Evolutionary conservation across 2,888 invertebrate genomes (phyloP).

Genomic region (Dolichopus griseipennis): DNA sequence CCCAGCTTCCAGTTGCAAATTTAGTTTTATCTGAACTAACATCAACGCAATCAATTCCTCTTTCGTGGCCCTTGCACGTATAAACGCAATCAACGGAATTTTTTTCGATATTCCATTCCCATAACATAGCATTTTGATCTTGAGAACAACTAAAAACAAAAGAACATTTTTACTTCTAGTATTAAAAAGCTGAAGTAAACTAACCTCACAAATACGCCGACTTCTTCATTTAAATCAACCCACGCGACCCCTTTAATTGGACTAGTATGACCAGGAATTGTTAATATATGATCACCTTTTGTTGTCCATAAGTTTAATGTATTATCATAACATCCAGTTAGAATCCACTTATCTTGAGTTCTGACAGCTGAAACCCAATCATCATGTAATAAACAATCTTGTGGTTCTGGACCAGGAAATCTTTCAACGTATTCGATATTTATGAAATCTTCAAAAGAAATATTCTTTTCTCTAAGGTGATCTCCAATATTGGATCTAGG

Average conservation of each 20-base stretch:
- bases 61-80: conserved; percentile 82
- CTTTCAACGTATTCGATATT: conserved; percentile 87
- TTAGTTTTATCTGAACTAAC: conserved; percentile 57
- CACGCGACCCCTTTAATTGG: conserved; percentile 83
- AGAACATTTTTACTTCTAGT: background rate
- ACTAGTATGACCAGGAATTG: conserved; percentile 77
- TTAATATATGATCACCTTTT: conserved; percentile 73
- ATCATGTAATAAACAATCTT: conserved; percentile 87
- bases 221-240: conserved; percentile 60
- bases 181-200: conserved; percentile 15
- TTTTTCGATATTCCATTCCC: conserved; percentile 71
- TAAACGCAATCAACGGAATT: conserved; percentile 72
- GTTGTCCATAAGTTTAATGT: conserved; percentile 83
- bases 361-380: conserved; percentile 95
- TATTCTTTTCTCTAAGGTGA: conserved; percentile 64
- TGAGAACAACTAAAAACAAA: conserved; percentile 62
- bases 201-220: conserved; percentile 61
- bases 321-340: conserved; percentile 90
- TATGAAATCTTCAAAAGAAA: conserved; percentile 75
- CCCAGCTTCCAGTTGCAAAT: conserved; percentile 86
- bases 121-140: conserved; percentile 83
- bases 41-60: conserved; percentile 80
- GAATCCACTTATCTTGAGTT: conserved; percentile 63
- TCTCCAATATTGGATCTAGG: conserved; percentile 49
- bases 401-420: conserved; percentile 83